These are phyloP conservation scores for Amphiprion ocellaris DNA, from an alignment of 2,113 vertebrate species.

Conservation along the genomic window DNA sequence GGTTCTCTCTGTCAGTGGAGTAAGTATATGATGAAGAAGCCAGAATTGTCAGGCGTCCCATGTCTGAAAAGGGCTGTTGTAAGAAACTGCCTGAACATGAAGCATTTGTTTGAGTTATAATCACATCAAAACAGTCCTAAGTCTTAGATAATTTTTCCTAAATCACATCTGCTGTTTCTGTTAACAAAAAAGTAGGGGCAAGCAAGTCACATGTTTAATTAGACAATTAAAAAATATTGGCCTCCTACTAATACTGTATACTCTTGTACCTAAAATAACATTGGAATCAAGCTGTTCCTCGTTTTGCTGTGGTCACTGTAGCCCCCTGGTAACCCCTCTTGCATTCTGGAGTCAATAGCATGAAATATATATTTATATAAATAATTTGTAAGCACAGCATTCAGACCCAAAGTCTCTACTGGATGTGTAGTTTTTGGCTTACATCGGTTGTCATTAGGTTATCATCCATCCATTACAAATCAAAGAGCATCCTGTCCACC, in stretches of 20 bases:
- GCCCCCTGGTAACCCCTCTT: background rate
- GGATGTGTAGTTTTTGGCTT: constrained; percentile 41
- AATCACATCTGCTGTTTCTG: too few species aligned
- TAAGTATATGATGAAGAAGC: too few species aligned
- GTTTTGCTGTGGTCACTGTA: background rate
- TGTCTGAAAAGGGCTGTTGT: too few species aligned
- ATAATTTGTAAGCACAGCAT: constrained; percentile 7
- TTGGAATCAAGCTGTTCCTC: background rate
- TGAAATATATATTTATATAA: constrained; percentile 3
- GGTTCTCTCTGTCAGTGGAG: too few species aligned
- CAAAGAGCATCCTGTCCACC: constrained; percentile 69
- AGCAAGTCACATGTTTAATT: too few species aligned
- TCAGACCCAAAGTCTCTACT: constrained; percentile 25
- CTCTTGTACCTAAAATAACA: background rate
- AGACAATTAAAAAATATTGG: too few species aligned
- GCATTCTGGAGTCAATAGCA: constrained; percentile 5
- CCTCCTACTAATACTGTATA: background rate
- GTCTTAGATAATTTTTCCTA: too few species aligned
- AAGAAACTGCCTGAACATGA: too few species aligned
- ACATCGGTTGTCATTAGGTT: constrained; percentile 64
- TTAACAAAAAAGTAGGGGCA: too few species aligned
- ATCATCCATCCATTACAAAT: constrained; percentile 70
- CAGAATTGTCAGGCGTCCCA: too few species aligned
- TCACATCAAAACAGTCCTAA: too few species aligned
- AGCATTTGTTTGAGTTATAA: too few species aligned